These are phyloP conservation scores for Dicycla oo DNA, from an alignment of 2,888 invertebrate genomes.

Conservation along the genomic window DNA sequence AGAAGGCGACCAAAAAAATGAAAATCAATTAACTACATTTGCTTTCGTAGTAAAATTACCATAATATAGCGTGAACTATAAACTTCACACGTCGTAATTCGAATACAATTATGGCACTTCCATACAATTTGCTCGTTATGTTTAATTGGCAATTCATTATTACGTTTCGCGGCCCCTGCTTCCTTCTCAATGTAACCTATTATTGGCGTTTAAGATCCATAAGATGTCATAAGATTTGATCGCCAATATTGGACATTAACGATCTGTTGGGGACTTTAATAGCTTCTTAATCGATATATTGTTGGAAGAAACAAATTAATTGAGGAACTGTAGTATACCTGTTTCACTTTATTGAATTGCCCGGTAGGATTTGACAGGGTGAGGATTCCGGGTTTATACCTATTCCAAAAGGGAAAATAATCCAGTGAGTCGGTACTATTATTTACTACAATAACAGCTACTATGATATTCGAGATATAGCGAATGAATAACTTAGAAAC, in stretches of 20 bases:
- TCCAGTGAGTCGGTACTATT: not conserved
- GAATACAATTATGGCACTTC: conserved; percentile 36
- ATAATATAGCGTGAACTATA: conserved; percentile 34
- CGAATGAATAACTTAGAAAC: not conserved
- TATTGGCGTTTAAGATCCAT: conserved; percentile 33
- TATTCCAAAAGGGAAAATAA: not conserved
- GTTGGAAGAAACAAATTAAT: conserved; percentile 1
- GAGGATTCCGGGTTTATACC: not conserved
- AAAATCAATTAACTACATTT: conserved; percentile 5
- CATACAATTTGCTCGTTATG: conserved; percentile 25
- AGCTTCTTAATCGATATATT: conserved; percentile 44
- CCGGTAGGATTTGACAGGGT: not conserved
- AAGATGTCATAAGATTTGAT: conserved; percentile 52
- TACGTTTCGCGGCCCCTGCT: conserved; percentile 21
- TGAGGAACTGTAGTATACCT: not conserved
- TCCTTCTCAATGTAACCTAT: conserved; percentile 20
- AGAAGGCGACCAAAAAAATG: not conserved
- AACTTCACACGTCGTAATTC: conserved; percentile 51
- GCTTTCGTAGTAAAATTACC: conserved; percentile 37
- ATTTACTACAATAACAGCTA: not conserved
- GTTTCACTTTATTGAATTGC: not conserved
- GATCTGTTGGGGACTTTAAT: conserved; percentile 44
- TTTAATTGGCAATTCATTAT: conserved; percentile 49
- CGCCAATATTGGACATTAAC: conserved; percentile 44
- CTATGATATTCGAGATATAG: not conserved